These are phyloP conservation scores for Ericerus pela DNA, from an alignment of 1,140 invertebrate species.

Conservation along the genomic window DNA sequence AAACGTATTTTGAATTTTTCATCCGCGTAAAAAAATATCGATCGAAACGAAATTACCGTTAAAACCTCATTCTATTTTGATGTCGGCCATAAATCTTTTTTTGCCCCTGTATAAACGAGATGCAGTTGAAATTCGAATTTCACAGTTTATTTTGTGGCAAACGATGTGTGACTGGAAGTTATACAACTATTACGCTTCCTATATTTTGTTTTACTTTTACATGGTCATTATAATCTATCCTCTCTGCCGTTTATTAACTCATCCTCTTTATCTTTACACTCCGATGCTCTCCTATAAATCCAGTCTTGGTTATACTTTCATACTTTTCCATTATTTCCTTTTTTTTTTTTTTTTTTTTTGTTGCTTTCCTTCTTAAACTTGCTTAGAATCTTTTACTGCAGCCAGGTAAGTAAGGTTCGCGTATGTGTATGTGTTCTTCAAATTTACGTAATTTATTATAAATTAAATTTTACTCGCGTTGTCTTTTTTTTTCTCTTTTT, in stretches of 20 bases:
- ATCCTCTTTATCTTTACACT: constrained; percentile 10
- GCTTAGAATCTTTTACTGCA: background rate
- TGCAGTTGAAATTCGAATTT: too few species aligned
- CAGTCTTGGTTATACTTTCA: background rate
- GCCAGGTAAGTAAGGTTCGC: background rate
- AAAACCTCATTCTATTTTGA: too few species aligned
- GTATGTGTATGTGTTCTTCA: background rate
- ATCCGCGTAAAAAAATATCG: too few species aligned
- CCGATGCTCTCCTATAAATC: background rate
- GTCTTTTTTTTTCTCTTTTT: too few species aligned
- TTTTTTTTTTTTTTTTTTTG: constrained; percentile 1
- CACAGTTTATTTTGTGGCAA: too few species aligned
- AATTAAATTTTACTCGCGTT: background rate
- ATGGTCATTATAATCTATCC: background rate
- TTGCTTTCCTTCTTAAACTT: background rate
- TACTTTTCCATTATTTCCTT: background rate
- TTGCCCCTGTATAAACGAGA: too few species aligned
- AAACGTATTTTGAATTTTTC: too few species aligned
- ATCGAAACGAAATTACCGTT: too few species aligned
- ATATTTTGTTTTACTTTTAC: background rate
- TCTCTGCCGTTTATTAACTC: background rate
- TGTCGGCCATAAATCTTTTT: too few species aligned
- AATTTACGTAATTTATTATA: background rate
- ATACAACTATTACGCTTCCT: background rate
- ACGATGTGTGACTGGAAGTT: constrained; percentile 2